Evolutionary conservation across 1,140 invertebrate species (phyloP).

Genomic region (Listronotus bonariensis): DNA sequence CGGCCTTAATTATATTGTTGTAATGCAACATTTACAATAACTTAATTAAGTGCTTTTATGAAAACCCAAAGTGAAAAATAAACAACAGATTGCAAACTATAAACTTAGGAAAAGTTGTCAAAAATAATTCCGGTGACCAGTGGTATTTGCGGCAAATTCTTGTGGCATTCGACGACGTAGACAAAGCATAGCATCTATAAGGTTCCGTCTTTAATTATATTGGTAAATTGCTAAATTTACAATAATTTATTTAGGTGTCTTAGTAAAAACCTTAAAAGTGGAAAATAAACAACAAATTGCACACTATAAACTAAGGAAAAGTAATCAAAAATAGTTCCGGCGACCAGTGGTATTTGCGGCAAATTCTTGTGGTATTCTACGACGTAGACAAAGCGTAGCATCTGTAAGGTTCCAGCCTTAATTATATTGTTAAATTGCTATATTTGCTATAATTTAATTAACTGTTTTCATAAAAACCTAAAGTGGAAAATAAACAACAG

Average conservation of each 20-base stretch:
- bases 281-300: no score
- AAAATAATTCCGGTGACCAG: slow-evolving; percentile 36
- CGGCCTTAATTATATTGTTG: slow-evolving; percentile 38
- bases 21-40: no score
- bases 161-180: slow-evolving; percentile 21
- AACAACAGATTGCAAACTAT: no score
- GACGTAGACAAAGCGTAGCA: slow-evolving; percentile 36
- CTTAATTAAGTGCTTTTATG: no score
- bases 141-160: slow-evolving; percentile 26
- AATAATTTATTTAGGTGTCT: no score
- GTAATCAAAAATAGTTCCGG: slow-evolving; percentile 41
- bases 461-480: no score
- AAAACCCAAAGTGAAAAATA: no score
- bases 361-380: slow-evolving; percentile 29
- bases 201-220: slow-evolving; percentile 36
- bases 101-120: slow-evolving; percentile 31
- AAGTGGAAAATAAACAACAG: no score
- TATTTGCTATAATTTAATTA: no score
- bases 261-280: no score
- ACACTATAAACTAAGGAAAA: slow-evolving; percentile 21
- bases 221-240: no score
- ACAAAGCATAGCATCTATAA: slow-evolving; percentile 39
- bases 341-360: slow-evolving; percentile 14
- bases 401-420: slow-evolving; percentile 38
- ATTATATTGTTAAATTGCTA: no score